These are phyloP conservation scores for Microdon myrmicae DNA, from an alignment of 2,888 invertebrate genomes.

Conservation along the genomic window DNA sequence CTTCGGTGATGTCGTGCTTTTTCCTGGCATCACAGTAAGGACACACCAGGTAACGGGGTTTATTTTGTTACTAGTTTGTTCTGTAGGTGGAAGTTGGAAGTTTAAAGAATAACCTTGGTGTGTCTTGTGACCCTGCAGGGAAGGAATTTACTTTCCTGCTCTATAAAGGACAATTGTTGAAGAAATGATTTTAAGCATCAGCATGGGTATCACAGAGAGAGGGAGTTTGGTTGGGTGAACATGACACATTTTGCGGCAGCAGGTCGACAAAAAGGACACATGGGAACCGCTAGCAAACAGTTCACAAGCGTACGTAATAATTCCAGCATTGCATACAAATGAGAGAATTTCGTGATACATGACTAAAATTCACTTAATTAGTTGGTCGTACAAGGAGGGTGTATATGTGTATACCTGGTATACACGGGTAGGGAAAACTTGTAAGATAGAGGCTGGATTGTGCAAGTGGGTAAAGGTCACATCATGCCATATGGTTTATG, in stretches of 20 bases:
- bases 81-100: too few relatives aligned
- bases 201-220: constrained; percentile 3
- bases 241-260: constrained; percentile 38
- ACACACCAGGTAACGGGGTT: too few relatives aligned
- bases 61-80: too few relatives aligned
- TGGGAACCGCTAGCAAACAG: too few relatives aligned
- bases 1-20: too few relatives aligned
- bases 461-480: constrained; percentile 36
- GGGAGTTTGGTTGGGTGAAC: constrained; percentile 30
- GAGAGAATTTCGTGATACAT: constrained; percentile 45
- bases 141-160: too few relatives aligned
- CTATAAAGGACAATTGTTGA: too few relatives aligned
- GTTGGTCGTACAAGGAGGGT: too few relatives aligned
- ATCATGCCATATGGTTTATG: constrained; percentile 34
- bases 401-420: constrained; percentile 29
- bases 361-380: constrained; percentile 46
- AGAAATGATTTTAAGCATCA: constrained; percentile 10
- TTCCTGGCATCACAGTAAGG: too few relatives aligned
- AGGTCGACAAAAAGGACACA: too few relatives aligned
- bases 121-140: constrained; percentile 18
- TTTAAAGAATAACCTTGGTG: constrained; percentile 42
- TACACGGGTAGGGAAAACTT: constrained; percentile 11
- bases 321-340: constrained; percentile 33
- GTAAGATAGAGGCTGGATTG: constrained; percentile 33
- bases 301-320: too few relatives aligned